phyloP scores from a whole-genome alignment of 2,888 invertebrate genomes.

The Hypselothyrea guttata region DNA sequence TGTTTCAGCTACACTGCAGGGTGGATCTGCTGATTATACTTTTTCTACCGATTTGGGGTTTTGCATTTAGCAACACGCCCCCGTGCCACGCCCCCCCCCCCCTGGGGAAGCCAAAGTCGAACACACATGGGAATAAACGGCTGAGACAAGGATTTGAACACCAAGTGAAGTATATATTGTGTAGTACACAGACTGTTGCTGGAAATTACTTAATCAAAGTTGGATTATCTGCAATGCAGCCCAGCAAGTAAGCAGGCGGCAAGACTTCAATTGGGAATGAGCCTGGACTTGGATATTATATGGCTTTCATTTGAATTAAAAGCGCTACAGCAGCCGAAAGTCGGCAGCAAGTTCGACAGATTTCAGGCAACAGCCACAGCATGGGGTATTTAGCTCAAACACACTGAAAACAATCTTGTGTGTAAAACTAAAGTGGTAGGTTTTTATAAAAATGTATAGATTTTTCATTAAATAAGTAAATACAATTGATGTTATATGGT shows the following conservation, averaged over 20 bases:
- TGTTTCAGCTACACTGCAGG: constrained; percentile 47
- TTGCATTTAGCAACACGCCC: constrained; percentile 13
- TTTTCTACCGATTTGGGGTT: constrained; percentile 21
- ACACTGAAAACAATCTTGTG: too few relatives aligned
- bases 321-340: constrained; percentile 59
- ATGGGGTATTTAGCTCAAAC: constrained; percentile 56
- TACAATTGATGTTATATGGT: too few relatives aligned
- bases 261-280: constrained; percentile 19
- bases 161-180: constrained; percentile 73
- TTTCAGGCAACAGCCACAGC: constrained; percentile 53
- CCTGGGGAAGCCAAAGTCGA: constrained; percentile 5
- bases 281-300: constrained; percentile 41
- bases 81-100: constrained; percentile 6
- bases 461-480: too few relatives aligned
- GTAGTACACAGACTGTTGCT: constrained; percentile 42
- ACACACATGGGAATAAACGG: constrained; percentile 62
- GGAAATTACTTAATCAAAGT: constrained; percentile 81
- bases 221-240: constrained; percentile 77
- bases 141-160: constrained; percentile 78
- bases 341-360: constrained; percentile 67
- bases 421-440: too few relatives aligned
- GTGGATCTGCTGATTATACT: constrained; percentile 15
- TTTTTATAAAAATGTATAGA: too few relatives aligned
- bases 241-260: constrained; percentile 46
- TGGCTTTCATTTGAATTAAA: constrained; percentile 74